Evolutionary conservation across 2,797 vertebrate genomes (phyloP), one percentile per base, ranked within the genome.

Genomic region (Mormyrops attenuatus): DNA sequence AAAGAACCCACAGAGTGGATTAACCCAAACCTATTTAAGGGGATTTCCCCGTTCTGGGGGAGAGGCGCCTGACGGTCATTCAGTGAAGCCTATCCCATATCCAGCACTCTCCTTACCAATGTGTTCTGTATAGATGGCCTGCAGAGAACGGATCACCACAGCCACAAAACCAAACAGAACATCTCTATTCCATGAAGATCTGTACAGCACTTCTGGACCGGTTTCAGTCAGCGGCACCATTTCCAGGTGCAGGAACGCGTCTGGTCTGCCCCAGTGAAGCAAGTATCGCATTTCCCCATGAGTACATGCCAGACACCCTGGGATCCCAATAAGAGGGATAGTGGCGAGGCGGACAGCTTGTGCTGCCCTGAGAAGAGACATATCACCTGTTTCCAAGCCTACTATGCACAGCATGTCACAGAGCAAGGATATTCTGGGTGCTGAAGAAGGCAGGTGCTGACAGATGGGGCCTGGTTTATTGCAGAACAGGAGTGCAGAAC

Each of bases 361-460:
- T 90, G 91, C 93, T 92, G 94, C 93, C 94, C 95, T 93, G 92
- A 90, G 90, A 92, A 93, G 93, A 90, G 91, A 90, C 91, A 92
- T 94, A 95, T 2, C n/a, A 49, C 80, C 38, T 88, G 89, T 88
- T 77, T 90, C 88, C 87, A 88, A 17, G 3, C 88, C 50, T n/a
- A 50, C 88, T 82, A 49, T 41, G 69, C 8, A 80, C 69, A 22
- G 57, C 69, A 38, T 73, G 69, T 73, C 15, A 73, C 34, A 17
- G 13, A 5, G 34, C 30, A 38, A 73, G 69, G 34, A 73, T 15
- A 73, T 34, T 73, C 66, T 73, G 30, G 22, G 66, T 13, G 13
- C 66, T 73, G 30, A 15, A 69, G 30, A 69, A 73, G 66, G 34
- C 30, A 73, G 69, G 69, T 73, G 34, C 13, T 38, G 69, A 73